phyloP scores from a whole-genome alignment of 2,113 vertebrate species.

The Pelusios castaneus region DNA sequence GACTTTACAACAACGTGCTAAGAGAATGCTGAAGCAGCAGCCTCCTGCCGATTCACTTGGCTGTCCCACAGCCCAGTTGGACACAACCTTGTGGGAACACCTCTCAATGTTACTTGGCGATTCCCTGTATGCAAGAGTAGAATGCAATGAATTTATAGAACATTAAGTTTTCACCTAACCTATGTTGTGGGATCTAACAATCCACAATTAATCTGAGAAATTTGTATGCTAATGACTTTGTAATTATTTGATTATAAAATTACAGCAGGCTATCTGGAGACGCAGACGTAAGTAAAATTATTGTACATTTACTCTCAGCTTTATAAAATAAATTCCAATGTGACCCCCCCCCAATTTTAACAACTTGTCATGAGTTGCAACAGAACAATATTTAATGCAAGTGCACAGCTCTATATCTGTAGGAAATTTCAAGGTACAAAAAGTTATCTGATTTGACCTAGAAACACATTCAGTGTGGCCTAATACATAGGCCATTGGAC shows the following conservation, averaged over 20 bases:
- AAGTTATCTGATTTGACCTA: background rate
- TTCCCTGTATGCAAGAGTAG: background rate
- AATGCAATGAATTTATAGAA: background rate
- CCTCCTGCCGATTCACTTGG: background rate
- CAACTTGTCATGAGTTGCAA: background rate
- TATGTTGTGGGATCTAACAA: background rate
- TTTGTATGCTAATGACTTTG: background rate
- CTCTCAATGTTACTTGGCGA: background rate
- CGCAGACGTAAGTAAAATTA: background rate
- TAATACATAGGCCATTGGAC: background rate
- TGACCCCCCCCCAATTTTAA: fast-evolving
- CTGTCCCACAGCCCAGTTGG: background rate
- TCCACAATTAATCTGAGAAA: background rate
- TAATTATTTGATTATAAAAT: background rate
- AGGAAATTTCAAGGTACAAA: background rate
- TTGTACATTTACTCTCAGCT: background rate
- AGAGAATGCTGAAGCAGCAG: background rate
- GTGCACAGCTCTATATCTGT: background rate
- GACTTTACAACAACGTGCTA: too few relatives aligned
- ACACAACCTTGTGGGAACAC: background rate
- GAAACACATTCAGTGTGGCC: background rate
- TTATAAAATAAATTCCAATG: background rate
- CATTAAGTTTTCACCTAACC: background rate
- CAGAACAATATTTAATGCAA: background rate
- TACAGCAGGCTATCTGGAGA: background rate